Evolutionary conservation across 2,797 vertebrate genomes (phyloP), one percentile per base, ranked within the genome.

Genomic region (Paramormyrops hopkinsi): DNA sequence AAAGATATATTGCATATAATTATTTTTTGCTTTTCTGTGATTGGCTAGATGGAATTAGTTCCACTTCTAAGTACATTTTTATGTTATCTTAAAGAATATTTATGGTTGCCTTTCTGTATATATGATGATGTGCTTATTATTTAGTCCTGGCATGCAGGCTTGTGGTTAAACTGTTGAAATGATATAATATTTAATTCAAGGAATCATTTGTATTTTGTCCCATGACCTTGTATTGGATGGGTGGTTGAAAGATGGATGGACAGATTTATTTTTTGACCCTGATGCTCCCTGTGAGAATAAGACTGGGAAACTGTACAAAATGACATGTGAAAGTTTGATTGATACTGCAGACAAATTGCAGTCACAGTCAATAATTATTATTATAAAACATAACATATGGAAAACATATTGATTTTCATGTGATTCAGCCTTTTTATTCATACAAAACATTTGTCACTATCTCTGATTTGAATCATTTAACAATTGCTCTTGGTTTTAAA

Each of bases 121-220:
- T 79, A 79, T 79, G 41, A 41, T 44, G 37, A 41, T 46, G 1
- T 79, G 73, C 37, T 79, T 79, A 44, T 79, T 79, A 79, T 79
- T 79, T 79, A 79, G 73, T 79, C 5, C 37, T 41, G 73, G 41
- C 7, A 44, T 85, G n/a, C 48, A 51, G 46, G 22, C 48, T 25
- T 48, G 48, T 25, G 25, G 53, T 87, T 87, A 37, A 19, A 22
- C 29, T 56, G 25, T 44, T 87, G 12, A 87, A 56, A 51, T 54
- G 53, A 54, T 87, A 37, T 87, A 87, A 54, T 54, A 33, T 54
- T 37, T 54, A 87, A 59, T 87, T 87, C 33, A 87, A 7, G 54
- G 54, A 59, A 59, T 84, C 46, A 51, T 84, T 84, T 51, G 41
- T 25, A 84, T 84, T 84, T 84, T 50, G 46, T 79, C 6, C 73